Evolutionary conservation across 2,113 vertebrate genomes (phyloP).

Genomic region (Xyliphius kryptos): DNA sequence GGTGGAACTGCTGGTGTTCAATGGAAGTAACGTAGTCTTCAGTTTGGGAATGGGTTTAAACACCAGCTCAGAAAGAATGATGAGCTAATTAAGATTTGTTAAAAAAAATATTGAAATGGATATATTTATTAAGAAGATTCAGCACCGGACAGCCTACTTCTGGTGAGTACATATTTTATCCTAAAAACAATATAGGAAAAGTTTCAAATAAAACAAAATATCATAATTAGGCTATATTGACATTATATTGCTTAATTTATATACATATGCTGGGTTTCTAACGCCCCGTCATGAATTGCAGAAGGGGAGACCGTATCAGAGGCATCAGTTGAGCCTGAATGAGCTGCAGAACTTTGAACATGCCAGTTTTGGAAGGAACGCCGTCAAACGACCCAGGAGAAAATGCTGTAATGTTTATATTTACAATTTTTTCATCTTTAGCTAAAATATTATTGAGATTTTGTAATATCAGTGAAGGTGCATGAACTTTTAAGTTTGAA

Average conservation of each 20-base stretch:
- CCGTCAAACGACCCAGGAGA: constrained; percentile 42
- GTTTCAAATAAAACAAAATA: neutral
- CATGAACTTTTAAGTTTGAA: too few species aligned
- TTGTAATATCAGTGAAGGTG: too few species aligned
- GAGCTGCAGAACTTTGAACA: constrained; percentile 39
- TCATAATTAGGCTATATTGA: too few species aligned
- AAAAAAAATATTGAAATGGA: constrained; percentile 19
- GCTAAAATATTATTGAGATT: too few species aligned
- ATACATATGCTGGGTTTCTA: too few species aligned
- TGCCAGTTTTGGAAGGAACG: constrained; percentile 59
- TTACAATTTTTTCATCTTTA: neutral
- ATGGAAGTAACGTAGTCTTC: constrained; percentile 25
- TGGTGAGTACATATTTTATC: constrained; percentile 50
- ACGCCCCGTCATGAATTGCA: constrained; percentile 26
- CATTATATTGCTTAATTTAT: neutral
- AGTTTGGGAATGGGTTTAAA: neutral
- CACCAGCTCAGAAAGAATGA: neutral
- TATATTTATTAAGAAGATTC: constrained; percentile 30
- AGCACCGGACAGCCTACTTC: constrained; percentile 12
- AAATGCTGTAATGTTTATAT: neutral
- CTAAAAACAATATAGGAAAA: neutral
- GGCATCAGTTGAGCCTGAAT: constrained; percentile 25
- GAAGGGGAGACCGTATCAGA: constrained; percentile 23
- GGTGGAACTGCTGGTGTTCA: constrained; percentile 25
- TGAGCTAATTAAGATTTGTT: neutral